Evolutionary conservation across 2,113 vertebrate genomes (phyloP), one percentile per base, ranked within the genome.

Genomic region (Sisor rabdophorus): DNA sequence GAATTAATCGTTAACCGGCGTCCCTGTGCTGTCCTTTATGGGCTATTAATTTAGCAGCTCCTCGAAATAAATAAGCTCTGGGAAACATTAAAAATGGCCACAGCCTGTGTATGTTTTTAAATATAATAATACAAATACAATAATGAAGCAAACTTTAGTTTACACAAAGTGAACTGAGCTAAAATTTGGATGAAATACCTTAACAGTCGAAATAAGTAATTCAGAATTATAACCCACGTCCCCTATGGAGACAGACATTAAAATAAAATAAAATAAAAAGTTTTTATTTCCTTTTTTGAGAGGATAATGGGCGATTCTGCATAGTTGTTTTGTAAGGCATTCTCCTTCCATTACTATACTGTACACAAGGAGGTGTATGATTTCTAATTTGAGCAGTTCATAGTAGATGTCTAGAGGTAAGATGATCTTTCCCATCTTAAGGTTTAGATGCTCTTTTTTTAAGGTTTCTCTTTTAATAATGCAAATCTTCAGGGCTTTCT

Each of bases 121-220:
- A 44, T 44, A 44, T 44, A 44, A 44, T 10, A 44, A 44, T 44
- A 44, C 22, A 19, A 52, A 52, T 69, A 28, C 8, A 2, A 26
- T 20, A 44, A 44, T 20, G 10, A 69, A 2, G 17, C 24, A 28
- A 69, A 19, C 8, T 16, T 16, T 44, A 44, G 40, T 44, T 44
- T 7, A 44, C 40, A 44, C 40, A 1, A 44, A 44, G 9, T 44
- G 10, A 44, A 44, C 1, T 44, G 40, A 6, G 40, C 16, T 28
- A 2, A 52, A 52, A 24, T 28, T 9, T 52, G 55, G 12, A 24
- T 60, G 11, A 7, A 60, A 56, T 73, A 20, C 32, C 44, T 30
- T 58, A 47, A 47, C 24, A 28, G 16, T 73, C 20, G 28, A n/a
- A 60, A 30, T 73, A 11, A 73, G 61, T 73, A 20, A 61, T 73